Evolutionary conservation across 2,888 invertebrate species (phyloP), one percentile per base, ranked within the genome.

Genomic region (Myathropa florea): DNA sequence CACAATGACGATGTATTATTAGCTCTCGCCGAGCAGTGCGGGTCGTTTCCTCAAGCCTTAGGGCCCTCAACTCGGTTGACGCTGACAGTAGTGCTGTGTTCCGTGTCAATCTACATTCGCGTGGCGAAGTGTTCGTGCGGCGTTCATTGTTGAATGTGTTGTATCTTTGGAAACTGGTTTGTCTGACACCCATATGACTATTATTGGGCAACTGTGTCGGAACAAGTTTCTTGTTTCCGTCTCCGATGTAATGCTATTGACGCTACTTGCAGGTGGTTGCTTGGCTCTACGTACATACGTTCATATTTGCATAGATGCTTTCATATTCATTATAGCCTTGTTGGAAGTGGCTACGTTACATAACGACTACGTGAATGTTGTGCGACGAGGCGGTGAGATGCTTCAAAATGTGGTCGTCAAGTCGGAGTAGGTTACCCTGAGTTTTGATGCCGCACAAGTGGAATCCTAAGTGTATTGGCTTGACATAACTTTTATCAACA

Each of bases 201-300:
- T 75, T 78, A 70, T 75, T 80, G 65, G 79, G 68, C 59, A 70
- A 79, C 46, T 23, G 12, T 36, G 67, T 76, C 67, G 81, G 84
- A 81, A 84, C 81, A 67, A 76, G 81, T 76, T 81, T 75, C 59
- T 67, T 14, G 67, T 76, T 84, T 81, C 71, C 84, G 76, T 76
- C 71, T 84, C 59, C 68, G 26, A 67, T 75, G 60, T 75, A 73
- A 70, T 55, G 23, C 23, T 71, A 60, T 55, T 63, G 55, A 59
- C 12, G 39, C 14, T 10, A 55, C 18, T 61, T 80, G 75, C 68
- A 70, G 73, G 72, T 75, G 57, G 18, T 55, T 36, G 14, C 9
- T 64, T 26, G 72, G 4, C 18, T 61, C n/a, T 28, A 46, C 36
- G 23, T 39, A 28, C 28, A 10, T 53, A 23, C 59, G 33, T 33